Evolutionary conservation across 2,113 vertebrate genomes (phyloP), one percentile per base, ranked within the genome.

Genomic region (Catagonus wagneri): DNA sequence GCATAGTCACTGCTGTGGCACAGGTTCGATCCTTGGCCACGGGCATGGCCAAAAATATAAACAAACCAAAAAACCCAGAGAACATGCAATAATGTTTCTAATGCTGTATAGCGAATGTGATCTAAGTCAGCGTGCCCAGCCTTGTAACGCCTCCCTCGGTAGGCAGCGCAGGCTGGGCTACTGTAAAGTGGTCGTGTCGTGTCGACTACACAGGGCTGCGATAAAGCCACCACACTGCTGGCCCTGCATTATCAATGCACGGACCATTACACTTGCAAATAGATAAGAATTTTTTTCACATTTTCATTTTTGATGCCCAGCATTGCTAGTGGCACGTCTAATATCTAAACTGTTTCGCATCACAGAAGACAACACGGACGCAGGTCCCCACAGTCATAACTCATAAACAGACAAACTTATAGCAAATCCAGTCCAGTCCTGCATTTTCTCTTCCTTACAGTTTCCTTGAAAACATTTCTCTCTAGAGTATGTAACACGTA

Each of bases 121-220:
- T 56, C 9, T n/a, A 6, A n/a, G 2, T 3, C 52, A 11, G 29
- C 20, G 7, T 22, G 52, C 76, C 52, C 54, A 7, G 6, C 19
- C 2, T 17, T 1, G 2, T 32, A 2, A 29, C 4, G 4, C 29
- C 19, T 20, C 50, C 7, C 9, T 20, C 27, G 32, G 19, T 6
- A 12, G 75, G 19, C 14, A 12, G 75, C 3, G 29, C 12, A n/a
- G 27, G 27, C 52, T 12, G n/a, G 74, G 74, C 71, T 74, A 7
- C 39, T 19, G 25, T 25, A 52, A 34, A 22, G 75, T 52, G 6
- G 20, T 13, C 19, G 1, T 27, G 11, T 0, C 3, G 17, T 27
- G 11, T 0, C 3, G 17, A 56, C 6, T 5, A 56, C 11, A 44
- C 22, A 7, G 13, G 39, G 71, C 71, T 44, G 7, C 23, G 29